Percentiles rank a stretch among this genome's conserved stretches.
These are phyloP conservation scores for Salminus brasiliensis DNA, from an alignment of 2,113 vertebrate species.

Conservation along the genomic window DNA sequence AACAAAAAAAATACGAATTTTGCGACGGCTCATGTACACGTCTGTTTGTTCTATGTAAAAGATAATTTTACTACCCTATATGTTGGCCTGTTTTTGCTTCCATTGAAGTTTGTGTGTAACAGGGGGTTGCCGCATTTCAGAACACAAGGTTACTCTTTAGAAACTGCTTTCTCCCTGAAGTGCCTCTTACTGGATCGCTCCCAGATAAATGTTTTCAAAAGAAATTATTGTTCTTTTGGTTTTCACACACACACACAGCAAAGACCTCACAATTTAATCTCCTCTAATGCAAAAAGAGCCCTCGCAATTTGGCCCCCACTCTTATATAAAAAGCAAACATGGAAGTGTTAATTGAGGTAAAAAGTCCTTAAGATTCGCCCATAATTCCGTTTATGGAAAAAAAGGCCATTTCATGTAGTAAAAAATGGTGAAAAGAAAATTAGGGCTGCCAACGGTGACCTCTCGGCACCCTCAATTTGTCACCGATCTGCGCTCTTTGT, in stretches of 20 bases:
- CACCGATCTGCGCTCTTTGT: slow-evolving; percentile 86
- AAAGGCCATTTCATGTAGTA: slow-evolving; percentile 72
- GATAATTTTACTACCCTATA: slow-evolving; percentile 36
- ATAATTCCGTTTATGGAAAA: slow-evolving; percentile 80
- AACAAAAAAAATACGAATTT: slow-evolving; percentile 15
- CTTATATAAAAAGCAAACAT: slow-evolving; percentile 62
- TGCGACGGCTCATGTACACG: neutral
- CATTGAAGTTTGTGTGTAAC: slow-evolving; percentile 12
- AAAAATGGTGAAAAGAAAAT: slow-evolving; percentile 68
- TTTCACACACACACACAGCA: slow-evolving; percentile 69
- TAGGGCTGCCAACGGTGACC: slow-evolving; percentile 66
- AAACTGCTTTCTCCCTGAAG: slow-evolving; percentile 81
- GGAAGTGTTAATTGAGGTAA: slow-evolving; percentile 78
- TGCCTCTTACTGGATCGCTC: slow-evolving; percentile 77
- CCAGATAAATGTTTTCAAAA: slow-evolving; percentile 83
- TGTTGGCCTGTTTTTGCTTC: slow-evolving; percentile 30
- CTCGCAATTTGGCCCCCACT: slow-evolving; percentile 49
- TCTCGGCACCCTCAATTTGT: slow-evolving; percentile 83
- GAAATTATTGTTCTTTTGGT: slow-evolving; percentile 84
- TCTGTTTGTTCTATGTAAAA: slow-evolving; percentile 43
- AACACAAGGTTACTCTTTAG: slow-evolving; percentile 81
- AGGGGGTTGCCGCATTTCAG: slow-evolving; percentile 43
- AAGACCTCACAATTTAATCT: slow-evolving; percentile 67
- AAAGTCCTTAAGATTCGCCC: slow-evolving; percentile 78
- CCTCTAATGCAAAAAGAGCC: slow-evolving; percentile 54